These are phyloP conservation scores for Archips crataeganus DNA, from an alignment of 2,888 invertebrate genomes.

Conservation along the genomic window DNA sequence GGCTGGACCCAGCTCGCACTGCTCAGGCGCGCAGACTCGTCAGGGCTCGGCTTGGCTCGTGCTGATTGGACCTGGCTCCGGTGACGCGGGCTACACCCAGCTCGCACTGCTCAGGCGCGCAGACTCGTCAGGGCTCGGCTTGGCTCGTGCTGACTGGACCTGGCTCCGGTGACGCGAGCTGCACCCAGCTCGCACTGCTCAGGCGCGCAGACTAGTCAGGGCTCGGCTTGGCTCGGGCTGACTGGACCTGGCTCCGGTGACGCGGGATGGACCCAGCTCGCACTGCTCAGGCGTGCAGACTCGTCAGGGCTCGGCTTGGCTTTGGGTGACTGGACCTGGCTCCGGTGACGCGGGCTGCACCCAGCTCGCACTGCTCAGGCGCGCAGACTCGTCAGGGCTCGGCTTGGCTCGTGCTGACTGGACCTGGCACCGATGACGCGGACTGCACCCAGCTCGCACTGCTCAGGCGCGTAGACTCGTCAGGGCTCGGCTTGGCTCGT, in stretches of 20 bases:
- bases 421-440: neutral
- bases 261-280: slow-evolving; percentile 13
- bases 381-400: neutral
- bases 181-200: slow-evolving; percentile 4
- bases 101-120: no score
- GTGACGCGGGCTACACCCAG: neutral
- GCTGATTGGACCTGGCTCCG: neutral
- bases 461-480: slow-evolving; percentile 5
- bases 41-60: neutral
- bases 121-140: neutral
- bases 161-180: no score
- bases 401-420: slow-evolving; percentile 1
- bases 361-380: slow-evolving; percentile 10
- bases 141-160: neutral
- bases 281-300: slow-evolving; percentile 6
- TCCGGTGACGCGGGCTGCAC: slow-evolving; percentile 9
- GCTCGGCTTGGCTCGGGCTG: neutral
- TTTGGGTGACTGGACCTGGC: neutral
- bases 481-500: neutral
- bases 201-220: neutral
- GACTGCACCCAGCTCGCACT: slow-evolving; percentile 17
- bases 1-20: slow-evolving; percentile 18
- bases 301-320: neutral
- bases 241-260: neutral
- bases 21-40: slow-evolving; percentile 2